Evolutionary conservation across 2,888 invertebrate genomes (phyloP), one percentile per base, ranked within the genome.

Genomic region (Drosophila nr. medialis): DNA sequence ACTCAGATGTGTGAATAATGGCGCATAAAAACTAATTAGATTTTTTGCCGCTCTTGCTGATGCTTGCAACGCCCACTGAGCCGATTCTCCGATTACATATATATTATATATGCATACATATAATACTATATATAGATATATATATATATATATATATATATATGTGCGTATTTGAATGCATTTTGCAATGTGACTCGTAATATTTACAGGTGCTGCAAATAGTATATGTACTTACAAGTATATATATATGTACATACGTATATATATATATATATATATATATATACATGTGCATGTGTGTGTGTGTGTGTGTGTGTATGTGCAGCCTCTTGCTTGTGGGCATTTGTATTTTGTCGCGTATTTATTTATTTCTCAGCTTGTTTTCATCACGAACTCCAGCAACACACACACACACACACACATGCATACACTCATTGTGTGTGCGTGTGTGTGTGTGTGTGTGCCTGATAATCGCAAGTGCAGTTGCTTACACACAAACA

Each of bases 391-490:
- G 80, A 75, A 75, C 76, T 76, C 36, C 51, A 51, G 29, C 45
- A 15, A 15, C 24, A 21, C 13, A 21, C 40, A 2, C 30, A 36
- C 15, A 30, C 36, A 24, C 60, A 40, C 61, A 51, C 55, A 34
- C n/a, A 53, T 30, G 40, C 38, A 32, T 40, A 13, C 30, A 32
- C 40, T n/a, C 45, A n/a, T 34, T 45, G 49, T 50, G 42, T 50
- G 42, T 24, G 34, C 51, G 51, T 40, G 64, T 60, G 71, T 62
- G 42, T 77, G 51, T 40, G 64, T 60, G 71, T 62, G 42, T 77
- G 59, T 68, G 72, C 13, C 64, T 76, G 78, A 75, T 80, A 80
- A 80, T 80, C 79, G 70, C 79, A 81, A 77, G 69, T 81, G 78
- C 72, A 75, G 66, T 81, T 81, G 75, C 81, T 54, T 54, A 64